Evolutionary conservation across 2,888 invertebrate species (phyloP).

Genomic region (Netelia virgata): DNA sequence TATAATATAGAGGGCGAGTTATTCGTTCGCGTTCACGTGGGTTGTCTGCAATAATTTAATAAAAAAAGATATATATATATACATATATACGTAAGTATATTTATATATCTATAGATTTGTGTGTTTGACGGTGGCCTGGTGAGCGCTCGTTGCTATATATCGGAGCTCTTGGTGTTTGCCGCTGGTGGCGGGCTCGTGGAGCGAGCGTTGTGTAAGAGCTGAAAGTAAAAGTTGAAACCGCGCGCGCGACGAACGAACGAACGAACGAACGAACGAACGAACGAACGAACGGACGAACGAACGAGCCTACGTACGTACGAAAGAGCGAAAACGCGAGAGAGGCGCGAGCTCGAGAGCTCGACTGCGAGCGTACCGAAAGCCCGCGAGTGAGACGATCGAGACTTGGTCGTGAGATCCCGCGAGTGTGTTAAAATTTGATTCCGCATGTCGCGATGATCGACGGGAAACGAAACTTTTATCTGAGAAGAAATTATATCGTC

Average conservation of each 20-base stretch:
- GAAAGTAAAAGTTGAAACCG: constrained; percentile 85
- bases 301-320: constrained; percentile 77
- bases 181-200: constrained; percentile 65
- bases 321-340: too few relatives aligned
- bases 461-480: too few relatives aligned
- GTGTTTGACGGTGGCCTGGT: constrained; percentile 74
- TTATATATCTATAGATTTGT: constrained; percentile 77
- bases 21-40: constrained; percentile 76
- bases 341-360: too few relatives aligned
- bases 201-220: constrained; percentile 84
- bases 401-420: constrained; percentile 36
- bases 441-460: constrained; percentile 65
- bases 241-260: constrained; percentile 75
- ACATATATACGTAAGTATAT: neutral
- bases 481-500: too few relatives aligned
- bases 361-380: too few relatives aligned
- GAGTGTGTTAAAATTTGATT: constrained; percentile 83
- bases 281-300: constrained; percentile 70
- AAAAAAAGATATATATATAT: constrained; percentile 7
- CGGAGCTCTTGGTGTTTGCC: constrained; percentile 33
- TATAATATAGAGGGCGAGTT: constrained; percentile 40
- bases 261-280: constrained; percentile 70
- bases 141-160: constrained; percentile 62
- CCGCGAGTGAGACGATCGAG: constrained; percentile 52
- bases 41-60: constrained; percentile 76